Evolutionary conservation across 2,888 invertebrate genomes (phyloP).

Genomic region (Phytoseiulus persimilis): DNA sequence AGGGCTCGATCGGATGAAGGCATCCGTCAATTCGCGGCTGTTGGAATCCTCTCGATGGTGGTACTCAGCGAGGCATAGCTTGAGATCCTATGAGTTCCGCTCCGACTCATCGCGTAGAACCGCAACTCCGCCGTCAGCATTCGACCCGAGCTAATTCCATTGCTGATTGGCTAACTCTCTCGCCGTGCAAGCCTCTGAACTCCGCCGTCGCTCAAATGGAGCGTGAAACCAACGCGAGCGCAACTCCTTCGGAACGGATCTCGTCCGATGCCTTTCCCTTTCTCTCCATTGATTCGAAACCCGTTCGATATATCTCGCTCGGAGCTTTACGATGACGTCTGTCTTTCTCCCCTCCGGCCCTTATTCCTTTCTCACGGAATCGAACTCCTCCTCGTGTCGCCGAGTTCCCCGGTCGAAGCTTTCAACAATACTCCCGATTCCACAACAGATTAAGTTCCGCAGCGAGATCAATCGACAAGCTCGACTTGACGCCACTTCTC

Average conservation of each 20-base stretch:
- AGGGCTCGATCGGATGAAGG: too few species aligned
- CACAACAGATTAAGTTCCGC: neutral
- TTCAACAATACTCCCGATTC: neutral
- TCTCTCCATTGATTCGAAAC: neutral
- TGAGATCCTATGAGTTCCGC: neutral
- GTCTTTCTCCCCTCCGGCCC: neutral
- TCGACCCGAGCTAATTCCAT: neutral
- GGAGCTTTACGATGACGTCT: neutral
- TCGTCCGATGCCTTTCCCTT: neutral
- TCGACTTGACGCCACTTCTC: too few species aligned
- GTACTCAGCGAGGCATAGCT: neutral
- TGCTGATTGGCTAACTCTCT: neutral
- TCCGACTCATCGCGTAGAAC: neutral
- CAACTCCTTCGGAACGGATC: neutral
- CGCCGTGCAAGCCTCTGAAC: neutral
- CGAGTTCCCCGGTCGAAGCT: neutral
- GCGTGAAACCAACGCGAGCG: neutral
- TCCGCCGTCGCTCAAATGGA: neutral
- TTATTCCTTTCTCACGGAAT: neutral
- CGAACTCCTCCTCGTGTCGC: neutral
- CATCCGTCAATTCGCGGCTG: too few species aligned
- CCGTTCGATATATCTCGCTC: neutral
- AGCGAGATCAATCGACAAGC: too few species aligned
- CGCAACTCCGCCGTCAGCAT: neutral
- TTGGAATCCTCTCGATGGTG: too few species aligned